Percentiles rank a stretch among this genome's conserved stretches.
Evolutionary conservation across 2,113 vertebrate species (phyloP).

Genomic region (Apteryx owenii): DNA sequence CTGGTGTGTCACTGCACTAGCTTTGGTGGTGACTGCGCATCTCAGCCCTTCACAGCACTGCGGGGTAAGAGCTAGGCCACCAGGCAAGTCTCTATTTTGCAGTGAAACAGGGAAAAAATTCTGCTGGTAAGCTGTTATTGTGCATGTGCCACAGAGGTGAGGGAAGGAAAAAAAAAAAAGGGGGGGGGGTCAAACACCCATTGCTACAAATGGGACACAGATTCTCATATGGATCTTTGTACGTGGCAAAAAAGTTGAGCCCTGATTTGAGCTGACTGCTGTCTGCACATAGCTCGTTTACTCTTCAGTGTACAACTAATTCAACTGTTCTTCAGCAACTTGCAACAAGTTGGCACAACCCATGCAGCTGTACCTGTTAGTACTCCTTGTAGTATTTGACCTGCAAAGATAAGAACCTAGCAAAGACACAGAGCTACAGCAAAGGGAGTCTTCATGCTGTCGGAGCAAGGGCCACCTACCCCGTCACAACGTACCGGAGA

Average conservation of each 20-base stretch:
- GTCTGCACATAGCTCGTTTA: neutral
- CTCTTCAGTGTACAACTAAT: neutral
- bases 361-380: neutral
- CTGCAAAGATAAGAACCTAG: neutral
- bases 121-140: neutral
- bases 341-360: neutral
- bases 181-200: accelerated
- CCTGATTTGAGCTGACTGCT: neutral
- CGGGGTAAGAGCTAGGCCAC: neutral
- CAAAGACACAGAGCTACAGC: neutral
- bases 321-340: neutral
- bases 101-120: neutral
- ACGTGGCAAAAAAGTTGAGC: neutral
- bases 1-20: neutral
- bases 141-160: neutral
- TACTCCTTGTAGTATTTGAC: neutral
- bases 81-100: neutral
- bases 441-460: neutral
- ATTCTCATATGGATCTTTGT: neutral
- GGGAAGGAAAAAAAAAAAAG: neutral
- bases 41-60: neutral
- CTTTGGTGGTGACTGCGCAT: neutral
- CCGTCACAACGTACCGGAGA: neutral
- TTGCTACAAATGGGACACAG: neutral
- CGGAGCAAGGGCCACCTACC: neutral